Percentiles rank a stretch among this genome's conserved stretches.
Conservation (phyloP, 2,797 vertebrate genomes). For the Novumbra hubbsi region DNA sequence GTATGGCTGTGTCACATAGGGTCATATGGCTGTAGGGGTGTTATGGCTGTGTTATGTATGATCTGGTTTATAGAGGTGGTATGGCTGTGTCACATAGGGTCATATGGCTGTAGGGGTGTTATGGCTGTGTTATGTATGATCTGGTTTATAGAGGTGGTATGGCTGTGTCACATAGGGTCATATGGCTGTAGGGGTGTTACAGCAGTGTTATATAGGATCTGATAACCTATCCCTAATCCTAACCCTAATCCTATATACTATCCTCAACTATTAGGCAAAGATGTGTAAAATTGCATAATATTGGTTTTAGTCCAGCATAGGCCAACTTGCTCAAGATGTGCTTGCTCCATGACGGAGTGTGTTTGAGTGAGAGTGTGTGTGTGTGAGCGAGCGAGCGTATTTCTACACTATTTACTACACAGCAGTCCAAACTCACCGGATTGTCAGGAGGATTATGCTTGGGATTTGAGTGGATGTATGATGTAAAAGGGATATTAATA, state of each 20-base stretch:
- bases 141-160: neutral
- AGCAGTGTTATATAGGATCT: neutral
- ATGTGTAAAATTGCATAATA: neutral
- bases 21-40: too few relatives aligned
- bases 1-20: too few relatives aligned
- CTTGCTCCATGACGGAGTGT: neutral
- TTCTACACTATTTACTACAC: constrained; percentile 49
- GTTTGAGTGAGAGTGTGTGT: neutral
- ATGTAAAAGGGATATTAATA: constrained; percentile 66
- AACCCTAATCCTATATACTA: neutral
- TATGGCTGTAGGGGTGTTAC: neutral
- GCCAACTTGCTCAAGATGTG: neutral
- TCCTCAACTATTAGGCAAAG: neutral
- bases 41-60: neutral
- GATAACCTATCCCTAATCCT: too few relatives aligned
- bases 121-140: neutral
- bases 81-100: too few relatives aligned
- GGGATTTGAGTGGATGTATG: constrained; percentile 72
- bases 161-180: neutral
- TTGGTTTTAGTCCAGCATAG: neutral
- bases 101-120: too few relatives aligned
- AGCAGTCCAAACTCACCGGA: constrained; percentile 64
- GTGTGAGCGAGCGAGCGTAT: neutral
- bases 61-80: neutral
- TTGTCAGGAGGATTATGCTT: constrained; percentile 67